Conservation (phyloP, 2,888 invertebrate species). For the Caenorhabditis sp. region DNA sequence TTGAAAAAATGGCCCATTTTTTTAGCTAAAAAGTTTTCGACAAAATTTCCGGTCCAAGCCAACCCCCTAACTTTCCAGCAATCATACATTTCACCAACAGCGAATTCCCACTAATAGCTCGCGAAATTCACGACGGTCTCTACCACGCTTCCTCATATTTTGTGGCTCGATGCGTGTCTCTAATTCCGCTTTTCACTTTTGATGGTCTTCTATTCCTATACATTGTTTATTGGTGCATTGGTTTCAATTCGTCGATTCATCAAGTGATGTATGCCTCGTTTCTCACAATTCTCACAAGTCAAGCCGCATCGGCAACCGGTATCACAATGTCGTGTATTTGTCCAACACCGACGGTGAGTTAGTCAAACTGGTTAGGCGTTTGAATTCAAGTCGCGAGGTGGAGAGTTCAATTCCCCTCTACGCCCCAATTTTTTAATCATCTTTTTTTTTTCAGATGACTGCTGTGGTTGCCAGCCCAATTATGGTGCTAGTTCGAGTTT, state of each 20-base stretch:
- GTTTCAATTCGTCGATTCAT: conserved; percentile 71
- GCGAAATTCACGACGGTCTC: conserved; percentile 85
- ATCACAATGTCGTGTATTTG: conserved; percentile 39
- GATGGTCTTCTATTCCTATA: conserved; percentile 84
- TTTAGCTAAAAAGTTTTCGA: too few species aligned
- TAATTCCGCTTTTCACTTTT: conserved; percentile 70
- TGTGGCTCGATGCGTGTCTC: conserved; percentile 58
- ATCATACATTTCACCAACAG: conserved; percentile 88
- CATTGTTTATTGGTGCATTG: conserved; percentile 88
- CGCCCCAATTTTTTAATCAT: too few species aligned
- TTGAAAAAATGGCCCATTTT: too few species aligned
- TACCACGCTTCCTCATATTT: conserved; percentile 51
- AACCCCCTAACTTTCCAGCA: conserved; percentile 79
- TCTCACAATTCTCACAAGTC: conserved; percentile 17
- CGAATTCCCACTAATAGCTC: conserved; percentile 86
- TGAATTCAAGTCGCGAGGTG: too few species aligned
- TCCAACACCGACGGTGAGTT: conserved; percentile 17
- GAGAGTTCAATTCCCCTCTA: too few species aligned
- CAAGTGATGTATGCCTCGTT: conserved; percentile 24
- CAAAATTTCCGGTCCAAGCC: too few species aligned
- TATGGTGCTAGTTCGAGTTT: conserved; percentile 60
- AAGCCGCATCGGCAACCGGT: conserved; percentile 26
- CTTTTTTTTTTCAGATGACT: conserved; percentile 35
- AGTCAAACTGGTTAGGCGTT: neutral
- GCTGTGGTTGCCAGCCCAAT: conserved; percentile 58